These are phyloP conservation scores for Macrotis lagotis DNA, from an alignment of 2,113 vertebrate genomes.

Conservation along the genomic window DNA sequence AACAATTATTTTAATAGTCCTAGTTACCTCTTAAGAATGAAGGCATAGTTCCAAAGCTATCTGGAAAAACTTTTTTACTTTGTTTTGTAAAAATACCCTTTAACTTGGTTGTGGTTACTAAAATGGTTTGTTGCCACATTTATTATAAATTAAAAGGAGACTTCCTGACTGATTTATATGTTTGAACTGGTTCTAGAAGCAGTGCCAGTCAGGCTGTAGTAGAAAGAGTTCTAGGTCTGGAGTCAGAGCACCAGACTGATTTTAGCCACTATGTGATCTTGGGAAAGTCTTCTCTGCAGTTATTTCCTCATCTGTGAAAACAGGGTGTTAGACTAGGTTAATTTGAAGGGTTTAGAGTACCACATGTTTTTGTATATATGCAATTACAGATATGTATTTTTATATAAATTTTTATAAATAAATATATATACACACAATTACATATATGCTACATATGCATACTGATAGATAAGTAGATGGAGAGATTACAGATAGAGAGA, in stretches of 20 bases:
- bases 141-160: neutral
- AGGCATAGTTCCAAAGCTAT: neutral
- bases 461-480: neutral
- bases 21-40: slow-evolving; percentile 25
- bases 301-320: neutral
- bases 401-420: neutral
- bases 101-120: neutral
- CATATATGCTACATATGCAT: neutral
- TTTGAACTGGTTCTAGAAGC: neutral
- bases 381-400: neutral
- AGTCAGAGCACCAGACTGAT: neutral
- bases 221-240: neutral
- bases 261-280: neutral
- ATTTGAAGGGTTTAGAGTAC: neutral
- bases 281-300: neutral
- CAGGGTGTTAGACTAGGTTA: neutral
- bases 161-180: neutral
- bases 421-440: neutral
- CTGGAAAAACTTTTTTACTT: neutral
- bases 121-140: neutral
- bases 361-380: neutral
- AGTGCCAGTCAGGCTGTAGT: neutral
- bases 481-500: neutral
- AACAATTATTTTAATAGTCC: slow-evolving; percentile 15
- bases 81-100: neutral